Percentiles rank a stretch among this genome's conserved stretches.
Conservation (phyloP, 2,113 vertebrate species). For the Piprites chloris region DNA sequence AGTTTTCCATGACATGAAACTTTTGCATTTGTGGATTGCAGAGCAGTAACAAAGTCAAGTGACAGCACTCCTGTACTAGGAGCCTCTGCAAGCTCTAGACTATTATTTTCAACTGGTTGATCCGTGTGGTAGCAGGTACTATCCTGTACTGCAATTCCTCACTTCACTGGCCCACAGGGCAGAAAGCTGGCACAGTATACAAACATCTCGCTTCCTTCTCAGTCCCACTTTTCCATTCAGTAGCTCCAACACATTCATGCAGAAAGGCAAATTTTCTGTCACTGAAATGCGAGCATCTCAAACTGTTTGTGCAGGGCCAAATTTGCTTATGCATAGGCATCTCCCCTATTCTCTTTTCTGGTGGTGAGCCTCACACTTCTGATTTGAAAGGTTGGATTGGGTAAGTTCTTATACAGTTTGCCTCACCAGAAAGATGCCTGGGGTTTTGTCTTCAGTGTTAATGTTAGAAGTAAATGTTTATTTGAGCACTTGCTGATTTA, state of each 20-base stretch:
- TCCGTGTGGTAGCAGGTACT: background rate
- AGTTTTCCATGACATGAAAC: background rate
- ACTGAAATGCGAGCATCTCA: background rate
- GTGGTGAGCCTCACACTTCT: background rate
- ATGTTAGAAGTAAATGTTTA: background rate
- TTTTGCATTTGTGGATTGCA: background rate
- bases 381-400: background rate
- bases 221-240: background rate
- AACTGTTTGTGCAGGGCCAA: background rate
- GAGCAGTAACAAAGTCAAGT: background rate
- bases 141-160: background rate
- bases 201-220: background rate
- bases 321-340: background rate
- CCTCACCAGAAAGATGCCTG: background rate
- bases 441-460: background rate
- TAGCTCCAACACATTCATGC: background rate
- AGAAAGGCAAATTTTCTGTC: background rate
- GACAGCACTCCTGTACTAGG: background rate
- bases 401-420: background rate
- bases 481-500: background rate
- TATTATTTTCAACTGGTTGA: background rate
- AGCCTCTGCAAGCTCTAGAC: background rate
- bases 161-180: background rate
- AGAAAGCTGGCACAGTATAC: background rate
- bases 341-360: background rate